phyloP scores from a whole-genome alignment of 2,888 invertebrate genomes.

The Aphidius colemani region DNA sequence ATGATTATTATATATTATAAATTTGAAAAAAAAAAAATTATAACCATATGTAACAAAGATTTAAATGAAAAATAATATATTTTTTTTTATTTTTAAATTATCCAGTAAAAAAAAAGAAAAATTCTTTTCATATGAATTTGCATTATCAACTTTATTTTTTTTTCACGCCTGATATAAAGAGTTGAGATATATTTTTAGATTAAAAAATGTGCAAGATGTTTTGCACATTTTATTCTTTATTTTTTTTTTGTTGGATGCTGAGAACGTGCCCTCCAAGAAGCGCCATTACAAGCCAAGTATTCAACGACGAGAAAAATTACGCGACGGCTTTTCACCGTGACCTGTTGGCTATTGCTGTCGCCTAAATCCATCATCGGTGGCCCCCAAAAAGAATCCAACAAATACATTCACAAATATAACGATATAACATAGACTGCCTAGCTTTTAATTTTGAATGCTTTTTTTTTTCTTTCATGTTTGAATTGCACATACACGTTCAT shows the following conservation, averaged over 20 bases:
- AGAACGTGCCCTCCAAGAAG: constrained; percentile 20
- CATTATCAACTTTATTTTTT: not conserved
- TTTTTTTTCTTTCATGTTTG: no score
- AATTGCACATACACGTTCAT: no score
- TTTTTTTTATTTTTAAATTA: no score
- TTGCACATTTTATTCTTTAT: not conserved
- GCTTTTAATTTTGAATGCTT: no score
- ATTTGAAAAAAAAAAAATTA: no score
- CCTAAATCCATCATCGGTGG: constrained; percentile 38
- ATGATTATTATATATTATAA: no score
- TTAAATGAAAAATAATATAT: no score
- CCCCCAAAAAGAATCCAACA: constrained; percentile 16
- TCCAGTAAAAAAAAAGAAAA: no score
- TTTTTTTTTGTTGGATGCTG: not conserved
- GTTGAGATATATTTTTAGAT: no score
- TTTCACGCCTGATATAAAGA: not conserved
- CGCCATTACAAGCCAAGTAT: constrained; percentile 31
- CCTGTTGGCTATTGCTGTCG: constrained; percentile 28
- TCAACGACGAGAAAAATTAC: constrained; percentile 30
- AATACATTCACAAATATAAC: constrained; percentile 7
- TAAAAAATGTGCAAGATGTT: no score
- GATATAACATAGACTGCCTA: no score
- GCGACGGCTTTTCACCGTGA: constrained; percentile 34
- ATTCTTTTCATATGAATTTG: not conserved
- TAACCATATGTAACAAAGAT: no score